These are phyloP conservation scores for Numenius arquata DNA, from an alignment of 2,113 vertebrate species.

Conservation along the genomic window DNA sequence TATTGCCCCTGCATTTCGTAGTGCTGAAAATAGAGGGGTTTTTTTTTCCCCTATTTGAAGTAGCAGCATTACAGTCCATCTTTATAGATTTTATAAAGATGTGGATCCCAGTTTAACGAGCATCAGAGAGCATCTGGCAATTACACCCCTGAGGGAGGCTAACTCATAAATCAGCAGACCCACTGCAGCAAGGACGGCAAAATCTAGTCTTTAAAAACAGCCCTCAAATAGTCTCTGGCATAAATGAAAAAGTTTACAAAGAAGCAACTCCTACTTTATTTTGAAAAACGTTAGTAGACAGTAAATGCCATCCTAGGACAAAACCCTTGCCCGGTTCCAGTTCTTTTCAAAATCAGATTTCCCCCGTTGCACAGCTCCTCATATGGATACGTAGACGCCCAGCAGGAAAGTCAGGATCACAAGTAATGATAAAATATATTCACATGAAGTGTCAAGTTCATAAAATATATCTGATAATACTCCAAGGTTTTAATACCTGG, in stretches of 20 bases:
- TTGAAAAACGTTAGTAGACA: neutral
- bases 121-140: constrained; percentile 56
- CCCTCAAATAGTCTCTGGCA: neutral
- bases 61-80: neutral
- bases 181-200: neutral
- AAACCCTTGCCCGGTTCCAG: neutral
- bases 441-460: neutral
- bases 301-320: neutral
- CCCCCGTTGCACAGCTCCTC: neutral
- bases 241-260: neutral
- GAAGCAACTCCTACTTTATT: neutral
- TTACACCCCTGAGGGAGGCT: neutral
- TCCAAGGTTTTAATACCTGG: neutral
- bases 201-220: neutral
- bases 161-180: constrained; percentile 29
- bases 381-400: neutral
- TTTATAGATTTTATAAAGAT: constrained; percentile 33
- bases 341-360: neutral
- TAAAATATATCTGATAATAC: neutral
- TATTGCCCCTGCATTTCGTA: neutral
- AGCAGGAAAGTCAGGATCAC: neutral
- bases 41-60: neutral
- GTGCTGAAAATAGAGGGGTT: neutral
- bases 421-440: neutral
- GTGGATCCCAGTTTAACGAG: constrained; percentile 48